phyloP scores from a whole-genome alignment of 1,140 invertebrate species.

The Latrodectus geometricus region DNA sequence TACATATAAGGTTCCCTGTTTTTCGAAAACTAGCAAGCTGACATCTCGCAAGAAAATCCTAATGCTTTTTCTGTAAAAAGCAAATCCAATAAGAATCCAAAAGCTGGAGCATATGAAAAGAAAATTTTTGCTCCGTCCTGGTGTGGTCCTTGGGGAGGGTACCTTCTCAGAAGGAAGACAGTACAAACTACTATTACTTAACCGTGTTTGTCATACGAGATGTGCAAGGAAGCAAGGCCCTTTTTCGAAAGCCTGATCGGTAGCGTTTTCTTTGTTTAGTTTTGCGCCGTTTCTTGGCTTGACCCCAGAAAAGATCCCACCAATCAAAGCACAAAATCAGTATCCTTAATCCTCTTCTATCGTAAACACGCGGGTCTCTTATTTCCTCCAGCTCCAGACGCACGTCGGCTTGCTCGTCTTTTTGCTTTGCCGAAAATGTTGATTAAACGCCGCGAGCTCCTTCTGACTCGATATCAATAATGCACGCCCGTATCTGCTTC shows the following conservation, averaged over 20 bases:
- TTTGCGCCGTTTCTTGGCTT: slow-evolving; percentile 50
- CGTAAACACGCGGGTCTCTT: slow-evolving; percentile 50
- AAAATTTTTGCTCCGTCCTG: slow-evolving; percentile 11
- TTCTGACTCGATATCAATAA: slow-evolving; percentile 58
- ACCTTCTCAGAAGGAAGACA: slow-evolving; percentile 8
- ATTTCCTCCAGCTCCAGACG: slow-evolving; percentile 33
- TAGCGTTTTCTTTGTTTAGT: slow-evolving; percentile 59
- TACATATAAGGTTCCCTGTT: neutral
- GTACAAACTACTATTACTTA: slow-evolving; percentile 62
- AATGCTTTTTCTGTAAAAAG: slow-evolving; percentile 38
- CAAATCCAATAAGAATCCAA: slow-evolving; percentile 45
- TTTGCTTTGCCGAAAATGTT: slow-evolving; percentile 58
- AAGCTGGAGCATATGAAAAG: slow-evolving; percentile 39
- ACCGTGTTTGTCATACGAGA: slow-evolving; percentile 59
- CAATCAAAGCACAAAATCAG: slow-evolving; percentile 61
- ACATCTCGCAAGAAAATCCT: neutral
- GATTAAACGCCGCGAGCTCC: slow-evolving; percentile 61
- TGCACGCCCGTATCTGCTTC: slow-evolving; percentile 50
- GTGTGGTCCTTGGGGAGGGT: slow-evolving; percentile 1
- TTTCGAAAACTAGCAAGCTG: neutral
- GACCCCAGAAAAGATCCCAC: slow-evolving; percentile 48
- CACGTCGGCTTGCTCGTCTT: slow-evolving; percentile 55
- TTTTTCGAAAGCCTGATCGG: slow-evolving; percentile 25
- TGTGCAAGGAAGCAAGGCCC: slow-evolving; percentile 11
- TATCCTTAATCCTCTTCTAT: slow-evolving; percentile 56